Conservation (phyloP, 1,140 invertebrate genomes). For the Drosophila trapezifrons region DNA sequence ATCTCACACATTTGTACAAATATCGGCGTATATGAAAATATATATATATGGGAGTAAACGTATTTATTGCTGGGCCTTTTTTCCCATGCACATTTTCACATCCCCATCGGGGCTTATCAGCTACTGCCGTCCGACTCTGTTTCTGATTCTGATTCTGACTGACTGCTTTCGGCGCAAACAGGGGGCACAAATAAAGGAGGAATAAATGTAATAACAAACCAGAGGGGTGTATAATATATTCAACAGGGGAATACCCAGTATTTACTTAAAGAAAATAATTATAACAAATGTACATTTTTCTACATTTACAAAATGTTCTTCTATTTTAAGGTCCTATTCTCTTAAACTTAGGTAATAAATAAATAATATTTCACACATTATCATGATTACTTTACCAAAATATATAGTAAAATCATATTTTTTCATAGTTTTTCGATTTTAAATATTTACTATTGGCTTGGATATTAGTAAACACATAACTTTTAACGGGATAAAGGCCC, state of each 20-base stretch:
- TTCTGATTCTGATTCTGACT: slow-evolving; percentile 10
- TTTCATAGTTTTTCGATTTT: no score
- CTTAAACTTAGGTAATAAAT: not conserved
- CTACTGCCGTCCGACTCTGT: slow-evolving; percentile 11
- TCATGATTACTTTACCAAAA: no score
- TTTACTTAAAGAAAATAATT: no score
- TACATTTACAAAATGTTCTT: not conserved
- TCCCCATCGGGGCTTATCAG: slow-evolving; percentile 48
- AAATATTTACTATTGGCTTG: no score
- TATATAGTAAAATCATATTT: no score
- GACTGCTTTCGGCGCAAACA: slow-evolving; percentile 52
- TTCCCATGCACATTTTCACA: slow-evolving; percentile 40
- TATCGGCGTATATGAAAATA: slow-evolving; percentile 8
- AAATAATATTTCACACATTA: no score
- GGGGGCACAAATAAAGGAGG: slow-evolving; percentile 47
- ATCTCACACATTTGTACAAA: slow-evolving; percentile 1
- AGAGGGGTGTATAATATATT: slow-evolving; percentile 6
- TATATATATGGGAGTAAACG: slow-evolving; percentile 19
- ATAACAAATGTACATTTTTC: not conserved
- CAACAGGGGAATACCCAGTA: slow-evolving; percentile 13
- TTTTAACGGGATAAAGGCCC: no score
- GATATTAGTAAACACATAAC: no score
- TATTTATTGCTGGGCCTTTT: slow-evolving; percentile 17
- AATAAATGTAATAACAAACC: slow-evolving; percentile 27
- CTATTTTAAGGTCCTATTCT: not conserved